phyloP scores from a whole-genome alignment of 2,888 invertebrate genomes.

The Lepidocyrtinus sp. region DNA sequence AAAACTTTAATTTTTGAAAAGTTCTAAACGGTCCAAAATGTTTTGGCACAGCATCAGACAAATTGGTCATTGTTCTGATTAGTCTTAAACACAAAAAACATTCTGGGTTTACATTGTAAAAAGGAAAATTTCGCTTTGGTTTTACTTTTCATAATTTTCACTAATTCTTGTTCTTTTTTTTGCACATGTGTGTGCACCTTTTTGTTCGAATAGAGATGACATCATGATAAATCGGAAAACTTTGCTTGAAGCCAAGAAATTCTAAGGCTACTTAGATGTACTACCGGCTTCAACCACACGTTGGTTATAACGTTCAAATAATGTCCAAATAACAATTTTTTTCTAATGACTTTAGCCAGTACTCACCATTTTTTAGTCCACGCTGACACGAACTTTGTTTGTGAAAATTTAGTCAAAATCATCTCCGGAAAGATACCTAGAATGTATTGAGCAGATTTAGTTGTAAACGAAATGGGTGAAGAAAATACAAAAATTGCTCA shows the following conservation, averaged over 20 bases:
- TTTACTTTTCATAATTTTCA: constrained; percentile 25
- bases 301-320: too few species aligned
- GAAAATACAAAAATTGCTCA: neutral
- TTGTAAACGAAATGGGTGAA: too few species aligned
- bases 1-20: too few species aligned
- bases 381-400: too few species aligned
- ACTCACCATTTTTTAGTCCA: too few species aligned
- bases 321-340: too few species aligned
- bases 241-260: neutral
- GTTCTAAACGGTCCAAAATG: neutral
- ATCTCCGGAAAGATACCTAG: too few species aligned
- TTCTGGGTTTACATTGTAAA: neutral
- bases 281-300: too few species aligned
- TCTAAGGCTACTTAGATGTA: too few species aligned
- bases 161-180: neutral
- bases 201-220: neutral
- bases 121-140: constrained; percentile 1
- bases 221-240: constrained; percentile 39
- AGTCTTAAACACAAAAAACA: neutral
- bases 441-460: too few species aligned
- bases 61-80: constrained; percentile 43
- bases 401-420: too few species aligned
- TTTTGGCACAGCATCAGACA: neutral
- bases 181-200: neutral
- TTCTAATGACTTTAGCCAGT: too few species aligned